These are phyloP conservation scores for Garra rufa DNA, from an alignment of 2,113 vertebrate species.

Conservation along the genomic window DNA sequence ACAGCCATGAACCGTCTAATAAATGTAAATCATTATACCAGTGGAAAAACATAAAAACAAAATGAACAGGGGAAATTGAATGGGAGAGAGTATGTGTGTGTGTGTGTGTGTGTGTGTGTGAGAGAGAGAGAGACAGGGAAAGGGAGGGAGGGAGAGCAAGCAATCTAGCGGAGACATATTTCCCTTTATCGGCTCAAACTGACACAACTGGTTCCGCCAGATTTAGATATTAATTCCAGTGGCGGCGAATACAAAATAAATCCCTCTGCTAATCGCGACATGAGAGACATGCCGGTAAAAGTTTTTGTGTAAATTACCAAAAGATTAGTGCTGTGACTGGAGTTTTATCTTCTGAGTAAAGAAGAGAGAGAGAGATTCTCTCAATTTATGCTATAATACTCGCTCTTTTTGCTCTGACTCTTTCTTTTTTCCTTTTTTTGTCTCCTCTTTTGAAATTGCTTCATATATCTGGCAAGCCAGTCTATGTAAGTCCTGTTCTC, in stretches of 20 bases:
- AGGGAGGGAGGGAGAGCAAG: conserved; percentile 48
- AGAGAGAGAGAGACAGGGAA: not conserved
- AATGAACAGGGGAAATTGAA: conserved; percentile 49
- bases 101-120: not conserved
- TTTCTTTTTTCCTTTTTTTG: conserved; percentile 7
- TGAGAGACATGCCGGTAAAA: conserved; percentile 73
- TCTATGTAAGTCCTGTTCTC: conserved; percentile 72
- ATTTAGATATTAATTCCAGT: conserved; percentile 80
- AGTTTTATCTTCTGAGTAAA: conserved; percentile 73
- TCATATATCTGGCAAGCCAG: conserved; percentile 17
- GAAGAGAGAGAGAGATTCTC: conserved; percentile 51
- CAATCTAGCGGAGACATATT: conserved; percentile 71
- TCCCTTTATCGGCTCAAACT: conserved; percentile 72
- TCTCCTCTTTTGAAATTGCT: conserved; percentile 3
- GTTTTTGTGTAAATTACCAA: conserved; percentile 78
- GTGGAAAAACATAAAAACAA: conserved; percentile 44
- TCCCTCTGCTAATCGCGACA: conserved; percentile 74
- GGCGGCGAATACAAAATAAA: conserved; percentile 76
- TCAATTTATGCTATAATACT: conserved; percentile 27
- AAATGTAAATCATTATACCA: conserved; percentile 41
- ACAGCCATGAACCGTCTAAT: conserved; percentile 65
- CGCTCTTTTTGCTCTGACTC: conserved; percentile 54
- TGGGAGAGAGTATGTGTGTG: not conserved
- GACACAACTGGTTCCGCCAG: conserved; percentile 70
- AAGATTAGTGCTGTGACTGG: conserved; percentile 75